Evolutionary conservation across 2,888 invertebrate species (phyloP).

Genomic region (Tetrapedia diversipes): DNA sequence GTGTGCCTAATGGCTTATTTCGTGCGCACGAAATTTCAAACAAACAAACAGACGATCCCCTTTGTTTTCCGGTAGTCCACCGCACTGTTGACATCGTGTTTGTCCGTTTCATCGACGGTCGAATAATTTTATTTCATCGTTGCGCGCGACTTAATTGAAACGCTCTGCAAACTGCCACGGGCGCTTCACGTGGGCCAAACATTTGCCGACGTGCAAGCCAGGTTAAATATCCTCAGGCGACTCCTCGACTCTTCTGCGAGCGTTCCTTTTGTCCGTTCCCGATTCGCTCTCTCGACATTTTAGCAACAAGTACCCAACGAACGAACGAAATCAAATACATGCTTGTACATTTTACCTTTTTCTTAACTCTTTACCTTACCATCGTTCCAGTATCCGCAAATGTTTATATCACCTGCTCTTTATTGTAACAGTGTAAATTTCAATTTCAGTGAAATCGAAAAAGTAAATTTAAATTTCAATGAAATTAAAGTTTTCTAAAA

Average conservation of each 20-base stretch:
- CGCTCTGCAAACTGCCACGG: constrained; percentile 68
- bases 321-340: neutral
- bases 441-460: neutral
- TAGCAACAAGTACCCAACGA: neutral
- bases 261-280: neutral
- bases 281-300: neutral
- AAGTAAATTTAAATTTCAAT: too few relatives aligned
- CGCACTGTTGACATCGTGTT: constrained; percentile 27
- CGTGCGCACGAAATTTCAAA: neutral
- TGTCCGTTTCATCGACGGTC: constrained; percentile 35
- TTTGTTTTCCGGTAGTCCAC: neutral
- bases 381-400: too few relatives aligned
- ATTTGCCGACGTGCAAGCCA: constrained; percentile 66
- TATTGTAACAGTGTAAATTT: too few relatives aligned
- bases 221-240: constrained; percentile 75
- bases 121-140: constrained; percentile 51
- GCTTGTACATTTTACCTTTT: too few relatives aligned
- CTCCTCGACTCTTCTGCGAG: constrained; percentile 15
- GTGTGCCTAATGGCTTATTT: neutral
- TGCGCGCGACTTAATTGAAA: constrained; percentile 65
- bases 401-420: too few relatives aligned
- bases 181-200: constrained; percentile 81
- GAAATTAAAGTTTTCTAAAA: too few relatives aligned
- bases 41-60: neutral
- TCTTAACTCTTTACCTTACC: too few relatives aligned